phyloP scores from a whole-genome alignment of 1,140 invertebrate genomes.

The Drosophila pseudoobscura region DNA sequence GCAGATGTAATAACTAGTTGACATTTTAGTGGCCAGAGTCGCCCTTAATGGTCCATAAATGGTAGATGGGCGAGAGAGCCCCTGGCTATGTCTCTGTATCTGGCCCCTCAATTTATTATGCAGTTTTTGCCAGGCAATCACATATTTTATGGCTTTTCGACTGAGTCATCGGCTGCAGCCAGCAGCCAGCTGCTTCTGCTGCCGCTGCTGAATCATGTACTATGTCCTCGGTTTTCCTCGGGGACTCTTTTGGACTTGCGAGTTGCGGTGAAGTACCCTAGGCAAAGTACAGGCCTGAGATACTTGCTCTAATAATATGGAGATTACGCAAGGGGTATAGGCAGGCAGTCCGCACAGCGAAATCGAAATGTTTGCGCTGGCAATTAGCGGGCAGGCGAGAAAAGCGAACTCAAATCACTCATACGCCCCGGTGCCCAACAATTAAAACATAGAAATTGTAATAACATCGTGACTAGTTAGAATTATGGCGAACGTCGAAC shows the following conservation, averaged over 20 bases:
- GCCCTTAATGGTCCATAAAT: slow-evolving; percentile 63
- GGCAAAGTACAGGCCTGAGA: slow-evolving; percentile 35
- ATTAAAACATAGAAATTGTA: slow-evolving; percentile 80
- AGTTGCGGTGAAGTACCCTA: slow-evolving; percentile 53
- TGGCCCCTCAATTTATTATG: slow-evolving; percentile 45
- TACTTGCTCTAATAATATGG: slow-evolving; percentile 54
- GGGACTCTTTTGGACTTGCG: not conserved
- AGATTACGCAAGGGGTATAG: slow-evolving; percentile 40
- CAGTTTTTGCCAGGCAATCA: slow-evolving; percentile 56
- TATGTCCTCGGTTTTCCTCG: slow-evolving; percentile 36
- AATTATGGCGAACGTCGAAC: slow-evolving; percentile 54
- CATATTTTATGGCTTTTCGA: slow-evolving; percentile 53
- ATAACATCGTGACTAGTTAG: slow-evolving; percentile 77
- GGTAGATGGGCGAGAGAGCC: slow-evolving; percentile 7
- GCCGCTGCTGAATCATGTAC: slow-evolving; percentile 51
- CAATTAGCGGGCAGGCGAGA: slow-evolving; percentile 71
- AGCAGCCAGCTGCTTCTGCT: not conserved
- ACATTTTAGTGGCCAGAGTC: slow-evolving; percentile 14
- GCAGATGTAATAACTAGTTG: slow-evolving; percentile 21
- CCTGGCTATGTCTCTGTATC: too few species aligned
- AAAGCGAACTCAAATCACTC: slow-evolving; percentile 77
- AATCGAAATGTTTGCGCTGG: slow-evolving; percentile 50
- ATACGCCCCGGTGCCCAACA: slow-evolving; percentile 63
- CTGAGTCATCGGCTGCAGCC: slow-evolving; percentile 65
- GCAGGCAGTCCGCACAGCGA: slow-evolving; percentile 33